A percentile compares a stretch with the other conserved stretches of the same genome.
Evolutionary conservation across 1,140 invertebrate species (phyloP).

Genomic region (Drosophila tani): DNA sequence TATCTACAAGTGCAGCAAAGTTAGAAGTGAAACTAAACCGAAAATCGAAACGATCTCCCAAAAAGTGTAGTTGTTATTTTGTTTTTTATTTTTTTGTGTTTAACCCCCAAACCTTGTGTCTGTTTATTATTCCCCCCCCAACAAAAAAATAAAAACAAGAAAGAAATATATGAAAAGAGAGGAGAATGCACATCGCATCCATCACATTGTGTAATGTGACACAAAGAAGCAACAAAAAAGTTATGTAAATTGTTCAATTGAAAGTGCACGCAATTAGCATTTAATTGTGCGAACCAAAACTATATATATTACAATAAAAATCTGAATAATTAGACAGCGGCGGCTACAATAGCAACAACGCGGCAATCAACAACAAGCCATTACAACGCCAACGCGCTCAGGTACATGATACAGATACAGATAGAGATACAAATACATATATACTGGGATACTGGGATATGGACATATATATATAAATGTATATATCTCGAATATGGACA

Average conservation of each 20-base stretch:
- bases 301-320: constrained; percentile 42
- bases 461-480: neutral
- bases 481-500: constrained; percentile 24
- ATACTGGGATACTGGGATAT: constrained; percentile 16
- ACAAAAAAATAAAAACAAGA: neutral
- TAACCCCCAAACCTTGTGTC: constrained; percentile 31
- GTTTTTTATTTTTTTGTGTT: constrained; percentile 11
- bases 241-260: constrained; percentile 52
- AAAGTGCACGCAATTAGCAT: constrained; percentile 62
- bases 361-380: constrained; percentile 34
- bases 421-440: constrained; percentile 24
- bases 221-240: constrained; percentile 39
- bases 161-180: neutral
- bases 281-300: constrained; percentile 73
- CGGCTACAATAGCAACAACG: constrained; percentile 28
- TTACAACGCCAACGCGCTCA: constrained; percentile 54
- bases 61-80: constrained; percentile 28
- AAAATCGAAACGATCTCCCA: neutral
- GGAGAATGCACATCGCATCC: constrained; percentile 27
- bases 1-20: constrained; percentile 57
- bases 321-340: constrained; percentile 51
- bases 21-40: neutral
- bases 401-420: constrained; percentile 40
- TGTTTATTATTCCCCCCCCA: constrained; percentile 4
- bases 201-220: constrained; percentile 51